Evolutionary conservation across 2,113 vertebrate species (phyloP).

Genomic region (Anolis carolinensis): DNA sequence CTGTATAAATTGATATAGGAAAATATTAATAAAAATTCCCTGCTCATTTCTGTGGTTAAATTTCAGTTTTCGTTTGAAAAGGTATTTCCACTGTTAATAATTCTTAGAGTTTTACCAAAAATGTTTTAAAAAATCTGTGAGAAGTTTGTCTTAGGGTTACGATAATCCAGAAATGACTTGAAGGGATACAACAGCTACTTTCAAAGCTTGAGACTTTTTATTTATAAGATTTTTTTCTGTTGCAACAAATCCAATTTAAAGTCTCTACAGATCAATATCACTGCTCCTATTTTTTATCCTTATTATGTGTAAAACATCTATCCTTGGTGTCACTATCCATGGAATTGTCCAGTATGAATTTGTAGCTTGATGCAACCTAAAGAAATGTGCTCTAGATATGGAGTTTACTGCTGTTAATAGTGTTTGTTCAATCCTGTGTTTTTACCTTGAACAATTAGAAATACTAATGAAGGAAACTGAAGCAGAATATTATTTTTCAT

Average conservation of each 20-base stretch:
- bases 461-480: not conserved
- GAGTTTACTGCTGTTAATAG: not conserved
- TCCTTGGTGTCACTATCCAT: not conserved
- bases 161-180: too few species aligned
- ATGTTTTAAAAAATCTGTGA: too few species aligned
- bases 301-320: not conserved
- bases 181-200: too few species aligned
- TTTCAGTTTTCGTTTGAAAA: not conserved
- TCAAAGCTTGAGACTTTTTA: not conserved
- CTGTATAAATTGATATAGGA: not conserved
- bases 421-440: not conserved
- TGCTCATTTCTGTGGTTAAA: slow-evolving; percentile 1
- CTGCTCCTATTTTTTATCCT: fast-evolving
- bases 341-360: not conserved
- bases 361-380: not conserved
- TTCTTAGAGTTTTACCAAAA: not conserved
- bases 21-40: not conserved
- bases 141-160: too few species aligned
- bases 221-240: not conserved
- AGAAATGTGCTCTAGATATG: slow-evolving; percentile 5
- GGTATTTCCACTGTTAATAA: not conserved
- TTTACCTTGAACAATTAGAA: not conserved
- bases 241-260: not conserved
- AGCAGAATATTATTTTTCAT: not conserved
- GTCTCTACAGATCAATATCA: not conserved